Percentiles rank a stretch among this genome's conserved stretches.
Conservation (phyloP, 2,113 vertebrate species). For the Mirza zaza region DNA sequence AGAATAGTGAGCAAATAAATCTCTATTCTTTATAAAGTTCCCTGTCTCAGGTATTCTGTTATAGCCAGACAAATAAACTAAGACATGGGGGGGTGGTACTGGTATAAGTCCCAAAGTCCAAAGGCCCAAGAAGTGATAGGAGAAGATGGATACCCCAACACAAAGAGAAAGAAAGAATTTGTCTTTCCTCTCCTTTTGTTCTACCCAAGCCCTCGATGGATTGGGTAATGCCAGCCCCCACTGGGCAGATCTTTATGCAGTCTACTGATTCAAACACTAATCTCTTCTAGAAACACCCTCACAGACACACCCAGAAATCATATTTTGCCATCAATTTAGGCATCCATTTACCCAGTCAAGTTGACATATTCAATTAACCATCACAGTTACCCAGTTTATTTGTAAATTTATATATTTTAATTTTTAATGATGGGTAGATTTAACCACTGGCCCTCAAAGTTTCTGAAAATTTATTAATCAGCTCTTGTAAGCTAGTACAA, state of each 20-base stretch:
- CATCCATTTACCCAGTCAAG: background rate
- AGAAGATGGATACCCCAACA: background rate
- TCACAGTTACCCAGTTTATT: no score
- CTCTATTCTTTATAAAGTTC: background rate
- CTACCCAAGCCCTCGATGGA: background rate
- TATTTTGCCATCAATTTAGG: no score
- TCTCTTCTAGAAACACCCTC: background rate
- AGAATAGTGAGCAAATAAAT: background rate
- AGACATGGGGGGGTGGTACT: background rate
- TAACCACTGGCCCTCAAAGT: background rate
- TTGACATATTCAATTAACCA: no score
- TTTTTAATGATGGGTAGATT: background rate
- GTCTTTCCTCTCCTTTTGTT: background rate
- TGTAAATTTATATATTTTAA: no score
- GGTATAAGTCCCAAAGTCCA: background rate
- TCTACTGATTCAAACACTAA: background rate
- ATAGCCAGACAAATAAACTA: background rate
- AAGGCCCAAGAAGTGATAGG: background rate
- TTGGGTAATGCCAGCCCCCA: background rate
- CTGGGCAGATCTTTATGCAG: background rate
- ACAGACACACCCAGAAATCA: background rate
- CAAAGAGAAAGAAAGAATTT: background rate
- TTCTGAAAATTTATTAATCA: background rate
- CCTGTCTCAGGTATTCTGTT: background rate
- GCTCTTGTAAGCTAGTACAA: background rate